Evolutionary conservation across 2,888 invertebrate genomes (phyloP), one percentile per base, ranked within the genome.

Genomic region (Augiades crinisus): DNA sequence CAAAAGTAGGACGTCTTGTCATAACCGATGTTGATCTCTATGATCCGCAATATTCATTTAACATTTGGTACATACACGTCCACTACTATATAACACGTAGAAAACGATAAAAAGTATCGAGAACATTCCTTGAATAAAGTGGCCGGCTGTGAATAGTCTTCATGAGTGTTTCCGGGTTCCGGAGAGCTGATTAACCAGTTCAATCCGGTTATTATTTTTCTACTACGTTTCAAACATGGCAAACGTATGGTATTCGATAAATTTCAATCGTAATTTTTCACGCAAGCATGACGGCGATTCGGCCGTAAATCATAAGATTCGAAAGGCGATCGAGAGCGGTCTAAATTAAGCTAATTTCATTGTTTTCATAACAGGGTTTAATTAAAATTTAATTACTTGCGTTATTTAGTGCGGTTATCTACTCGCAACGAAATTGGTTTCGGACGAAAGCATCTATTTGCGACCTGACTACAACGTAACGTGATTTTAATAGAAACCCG

Each of bases 281-380:
- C 12, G 12, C 30, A 38, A 43, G 44, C 7, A 33, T 21, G 31
- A 6, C 10, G 8, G 37, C 64, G 66, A 67, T 72, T 67, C 63
- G 56, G 62, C 57, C 57, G 59, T 76, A 73, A 79, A 72, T 75
- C 70, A 75, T 68, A 60, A 65, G 69, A 77, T 77, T 68, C 64
- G 74, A 81, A 78, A 75, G 71, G 70, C 59, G 75, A 77, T 77
- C 70, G 63, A 60, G 59, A 56, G 56, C 56, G 65, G 51, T 63
- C 65, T 59, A 37, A 61, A 75, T 78, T 73, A 75, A 71, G 72
- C 68, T 66, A 68, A 68, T 73, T 70, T 73, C 67, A 75, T 77
- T 75, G 75, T 70, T 72, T 67, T 65, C 65, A 67, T 67, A 67
- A 64, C 37, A 63, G 63, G 65, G 60, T 74, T 70, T 70, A 70